Evolutionary conservation across 2,113 vertebrate species (phyloP).

Genomic region (Raphicerus campestris): DNA sequence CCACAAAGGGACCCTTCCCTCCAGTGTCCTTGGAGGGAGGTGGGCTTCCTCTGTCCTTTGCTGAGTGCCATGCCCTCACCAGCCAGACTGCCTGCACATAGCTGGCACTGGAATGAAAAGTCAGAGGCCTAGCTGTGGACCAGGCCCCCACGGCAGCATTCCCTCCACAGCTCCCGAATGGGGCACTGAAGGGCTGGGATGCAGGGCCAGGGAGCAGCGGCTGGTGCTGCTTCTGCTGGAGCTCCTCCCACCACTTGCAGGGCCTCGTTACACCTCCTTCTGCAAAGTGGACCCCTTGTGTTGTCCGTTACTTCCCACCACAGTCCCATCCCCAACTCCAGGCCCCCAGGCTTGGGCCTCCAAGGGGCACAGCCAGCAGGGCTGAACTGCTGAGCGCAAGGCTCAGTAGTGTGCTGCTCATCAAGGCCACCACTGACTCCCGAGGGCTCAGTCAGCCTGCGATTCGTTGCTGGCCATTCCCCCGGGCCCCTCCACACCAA

Average conservation of each 20-base stretch:
- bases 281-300: neutral
- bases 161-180: accelerated
- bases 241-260: neutral
- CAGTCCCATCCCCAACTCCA: neutral
- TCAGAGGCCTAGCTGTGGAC: neutral
- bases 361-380: accelerated
- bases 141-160: neutral
- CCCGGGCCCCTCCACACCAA: neutral
- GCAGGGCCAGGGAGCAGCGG: neutral
- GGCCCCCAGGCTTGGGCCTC: neutral
- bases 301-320: neutral
- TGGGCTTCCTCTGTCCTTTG: neutral
- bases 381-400: neutral
- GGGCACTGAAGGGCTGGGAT: neutral
- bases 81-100: neutral
- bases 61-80: neutral
- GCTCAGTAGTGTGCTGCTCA: neutral
- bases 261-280: neutral
- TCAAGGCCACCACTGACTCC: constrained; percentile 59
- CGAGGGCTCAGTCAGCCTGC: neutral
- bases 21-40: accelerated
- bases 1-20: neutral
- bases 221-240: neutral
- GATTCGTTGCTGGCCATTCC: neutral
- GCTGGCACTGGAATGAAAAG: neutral